These are phyloP conservation scores for Phaetusa simplex DNA, from an alignment of 2,113 vertebrate species.

Conservation along the genomic window DNA sequence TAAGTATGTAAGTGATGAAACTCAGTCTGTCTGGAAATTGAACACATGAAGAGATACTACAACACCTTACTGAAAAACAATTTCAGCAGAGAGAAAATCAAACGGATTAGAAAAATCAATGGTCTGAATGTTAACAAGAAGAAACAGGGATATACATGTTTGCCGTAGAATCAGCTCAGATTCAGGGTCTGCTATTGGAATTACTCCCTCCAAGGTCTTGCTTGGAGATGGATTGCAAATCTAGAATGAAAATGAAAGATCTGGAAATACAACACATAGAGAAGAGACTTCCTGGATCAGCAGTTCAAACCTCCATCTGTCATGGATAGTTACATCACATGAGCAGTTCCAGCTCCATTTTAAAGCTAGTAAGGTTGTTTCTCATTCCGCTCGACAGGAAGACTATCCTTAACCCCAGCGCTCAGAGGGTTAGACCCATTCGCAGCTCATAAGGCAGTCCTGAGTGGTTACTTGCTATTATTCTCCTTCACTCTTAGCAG, in stretches of 20 bases:
- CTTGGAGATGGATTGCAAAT: neutral
- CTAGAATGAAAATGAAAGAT: neutral
- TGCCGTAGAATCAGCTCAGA: neutral
- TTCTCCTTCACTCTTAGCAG: neutral
- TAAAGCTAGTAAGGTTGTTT: neutral
- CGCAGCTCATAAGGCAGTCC: accelerated
- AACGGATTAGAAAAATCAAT: neutral
- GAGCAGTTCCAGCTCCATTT: neutral
- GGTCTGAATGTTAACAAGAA: neutral
- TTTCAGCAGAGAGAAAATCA: neutral
- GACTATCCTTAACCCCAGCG: neutral
- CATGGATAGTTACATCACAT: neutral
- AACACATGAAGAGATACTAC: neutral
- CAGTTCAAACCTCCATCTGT: neutral
- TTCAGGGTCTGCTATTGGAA: neutral
- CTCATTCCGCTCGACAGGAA: neutral
- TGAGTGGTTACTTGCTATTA: neutral
- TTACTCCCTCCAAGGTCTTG: neutral
- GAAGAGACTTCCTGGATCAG: neutral
- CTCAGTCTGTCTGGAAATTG: neutral
- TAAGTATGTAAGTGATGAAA: neutral
- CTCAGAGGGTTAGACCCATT: neutral
- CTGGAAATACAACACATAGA: neutral
- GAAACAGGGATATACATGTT: neutral
- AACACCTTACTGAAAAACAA: neutral